Evolutionary conservation across 2,797 vertebrate genomes (phyloP).

Genomic region (Thaleichthys pacificus): DNA sequence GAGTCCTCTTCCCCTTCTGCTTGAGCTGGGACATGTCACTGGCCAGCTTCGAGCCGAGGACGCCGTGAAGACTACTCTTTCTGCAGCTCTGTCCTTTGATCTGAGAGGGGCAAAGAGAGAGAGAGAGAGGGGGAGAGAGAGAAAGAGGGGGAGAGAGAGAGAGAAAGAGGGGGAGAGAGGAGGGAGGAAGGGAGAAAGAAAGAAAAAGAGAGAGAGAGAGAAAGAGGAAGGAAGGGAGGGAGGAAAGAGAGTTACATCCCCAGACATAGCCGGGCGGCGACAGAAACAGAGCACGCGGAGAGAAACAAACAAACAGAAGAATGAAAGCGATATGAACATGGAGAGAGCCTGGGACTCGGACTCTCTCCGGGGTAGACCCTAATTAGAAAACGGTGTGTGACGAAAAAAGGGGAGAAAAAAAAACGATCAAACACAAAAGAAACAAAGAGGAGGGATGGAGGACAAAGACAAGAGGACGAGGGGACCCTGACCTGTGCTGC

Average conservation of each 20-base stretch:
- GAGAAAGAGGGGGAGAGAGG: slow-evolving; percentile 49
- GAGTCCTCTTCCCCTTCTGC: slow-evolving; percentile 82
- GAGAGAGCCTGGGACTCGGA: slow-evolving; percentile 17
- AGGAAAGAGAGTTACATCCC: neutral
- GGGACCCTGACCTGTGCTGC: slow-evolving; percentile 75
- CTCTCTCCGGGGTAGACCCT: slow-evolving; percentile 35
- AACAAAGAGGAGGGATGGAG: slow-evolving; percentile 51
- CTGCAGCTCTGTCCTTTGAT: slow-evolving; percentile 82
- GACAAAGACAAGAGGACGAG: slow-evolving; percentile 49
- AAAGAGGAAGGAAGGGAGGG: neutral
- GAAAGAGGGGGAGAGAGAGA: neutral
- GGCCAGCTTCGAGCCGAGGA: slow-evolving; percentile 73
- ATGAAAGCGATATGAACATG: slow-evolving; percentile 55
- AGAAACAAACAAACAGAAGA: slow-evolving; percentile 41
- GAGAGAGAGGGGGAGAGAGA: neutral
- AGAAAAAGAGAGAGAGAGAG: no score
- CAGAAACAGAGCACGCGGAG: slow-evolving; percentile 34
- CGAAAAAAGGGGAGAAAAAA: slow-evolving; percentile 31
- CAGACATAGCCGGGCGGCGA: slow-evolving; percentile 34
- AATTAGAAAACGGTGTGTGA: slow-evolving; percentile 63
- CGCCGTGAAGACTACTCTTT: slow-evolving; percentile 69
- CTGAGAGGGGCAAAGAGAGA: slow-evolving; percentile 57
- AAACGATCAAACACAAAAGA: slow-evolving; percentile 45
- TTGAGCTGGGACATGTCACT: slow-evolving; percentile 81
- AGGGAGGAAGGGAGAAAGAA: neutral